Conservation (phyloP, 1,140 invertebrate genomes). For the Leguminivora glycinivorella region DNA sequence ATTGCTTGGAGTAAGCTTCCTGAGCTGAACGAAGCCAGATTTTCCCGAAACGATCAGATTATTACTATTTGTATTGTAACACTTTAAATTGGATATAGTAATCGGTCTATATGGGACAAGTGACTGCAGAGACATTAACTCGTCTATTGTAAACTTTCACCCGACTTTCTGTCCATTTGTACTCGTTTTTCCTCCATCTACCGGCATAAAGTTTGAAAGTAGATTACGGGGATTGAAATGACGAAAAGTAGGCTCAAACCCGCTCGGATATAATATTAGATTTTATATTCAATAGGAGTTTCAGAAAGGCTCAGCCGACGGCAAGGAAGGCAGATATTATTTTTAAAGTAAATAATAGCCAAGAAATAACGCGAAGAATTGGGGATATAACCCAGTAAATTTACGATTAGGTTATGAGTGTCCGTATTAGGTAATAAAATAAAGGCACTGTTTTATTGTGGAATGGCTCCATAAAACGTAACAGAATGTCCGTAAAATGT, state of each 20-base stretch:
- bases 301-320: slow-evolving; percentile 18
- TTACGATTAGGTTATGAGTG: background rate
- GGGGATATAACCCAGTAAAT: slow-evolving; percentile 9
- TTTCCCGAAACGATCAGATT: no score
- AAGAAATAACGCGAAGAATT: background rate
- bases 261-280: slow-evolving; percentile 21
- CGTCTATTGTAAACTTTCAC: background rate
- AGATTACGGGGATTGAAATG: slow-evolving; percentile 28
- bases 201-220: slow-evolving; percentile 19
- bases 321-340: slow-evolving; percentile 18
- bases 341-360: slow-evolving; percentile 28
- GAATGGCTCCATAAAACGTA: no score
- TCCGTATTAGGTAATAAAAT: background rate
- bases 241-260: slow-evolving; percentile 26
- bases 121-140: background rate
- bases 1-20: no score
- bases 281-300: slow-evolving; percentile 29
- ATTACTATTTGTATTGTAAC: no score
- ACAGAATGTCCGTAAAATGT: no score
- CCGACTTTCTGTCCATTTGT: background rate
- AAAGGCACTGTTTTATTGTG: background rate
- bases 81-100: background rate
- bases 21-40: no score
- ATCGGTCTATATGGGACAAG: background rate
- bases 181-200: slow-evolving; percentile 4